Conservation (phyloP, 2,888 invertebrate genomes). For the Phortica okadai region DNA sequence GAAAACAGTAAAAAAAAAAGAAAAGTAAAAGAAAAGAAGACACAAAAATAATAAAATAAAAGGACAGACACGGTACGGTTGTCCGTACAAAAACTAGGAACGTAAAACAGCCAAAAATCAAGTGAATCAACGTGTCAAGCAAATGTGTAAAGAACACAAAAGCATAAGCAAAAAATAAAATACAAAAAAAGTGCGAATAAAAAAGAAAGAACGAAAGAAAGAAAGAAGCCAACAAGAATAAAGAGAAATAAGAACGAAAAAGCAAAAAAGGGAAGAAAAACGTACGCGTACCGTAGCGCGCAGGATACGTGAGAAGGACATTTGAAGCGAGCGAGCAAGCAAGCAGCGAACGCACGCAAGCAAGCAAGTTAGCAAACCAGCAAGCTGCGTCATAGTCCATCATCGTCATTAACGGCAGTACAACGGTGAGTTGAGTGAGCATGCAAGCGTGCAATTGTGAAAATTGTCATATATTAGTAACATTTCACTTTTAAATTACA, state of each 20-base stretch:
- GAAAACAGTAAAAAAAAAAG: neutral
- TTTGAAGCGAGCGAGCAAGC: neutral
- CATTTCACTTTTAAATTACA: too few relatives aligned
- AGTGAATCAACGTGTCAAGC: too few relatives aligned
- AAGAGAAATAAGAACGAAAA: neutral
- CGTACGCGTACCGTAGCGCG: neutral
- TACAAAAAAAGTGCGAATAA: neutral
- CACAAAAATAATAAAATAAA: neutral
- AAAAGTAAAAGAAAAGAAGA: neutral
- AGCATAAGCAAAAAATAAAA: neutral
- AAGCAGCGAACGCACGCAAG: too few relatives aligned
- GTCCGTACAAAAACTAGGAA: too few relatives aligned
- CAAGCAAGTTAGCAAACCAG: too few relatives aligned
- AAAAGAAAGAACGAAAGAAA: neutral
- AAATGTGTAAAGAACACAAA: neutral
- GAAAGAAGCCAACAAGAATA: neutral
- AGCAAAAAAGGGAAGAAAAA: neutral
- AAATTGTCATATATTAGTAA: too few relatives aligned
- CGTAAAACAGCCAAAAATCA: too few relatives aligned
- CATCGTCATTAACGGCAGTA: too few relatives aligned
- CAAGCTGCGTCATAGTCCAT: too few relatives aligned
- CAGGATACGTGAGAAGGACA: neutral
- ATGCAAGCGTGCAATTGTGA: too few relatives aligned
- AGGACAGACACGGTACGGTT: neutral
- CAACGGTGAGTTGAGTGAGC: too few relatives aligned